A percentile compares a stretch with the other conserved stretches of the same genome.
Evolutionary conservation across 2,888 invertebrate species (phyloP).

Genomic region (Epiperipatus broadwayi): DNA sequence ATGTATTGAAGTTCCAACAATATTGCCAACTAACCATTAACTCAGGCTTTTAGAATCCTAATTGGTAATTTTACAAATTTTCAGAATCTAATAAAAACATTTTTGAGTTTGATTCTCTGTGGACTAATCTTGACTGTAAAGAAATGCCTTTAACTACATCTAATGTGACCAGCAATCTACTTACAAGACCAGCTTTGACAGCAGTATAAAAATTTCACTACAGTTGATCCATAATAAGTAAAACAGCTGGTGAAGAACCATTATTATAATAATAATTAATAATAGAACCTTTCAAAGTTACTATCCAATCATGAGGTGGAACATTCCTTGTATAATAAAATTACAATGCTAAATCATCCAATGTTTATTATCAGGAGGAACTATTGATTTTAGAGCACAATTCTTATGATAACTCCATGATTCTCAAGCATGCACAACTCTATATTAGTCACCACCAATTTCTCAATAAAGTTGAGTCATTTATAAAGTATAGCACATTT

Average conservation of each 20-base stretch:
- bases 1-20: slow-evolving; percentile 69
- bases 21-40: slow-evolving; percentile 75
- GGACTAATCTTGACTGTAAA: slow-evolving; percentile 67
- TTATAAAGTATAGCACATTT: slow-evolving; percentile 52
- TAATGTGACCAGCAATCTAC: slow-evolving; percentile 45
- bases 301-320: slow-evolving; percentile 58
- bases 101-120: slow-evolving; percentile 76
- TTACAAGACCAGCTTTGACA: slow-evolving; percentile 43
- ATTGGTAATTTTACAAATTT: slow-evolving; percentile 59
- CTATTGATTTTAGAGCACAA: no score
- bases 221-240: slow-evolving; percentile 55
- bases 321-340: slow-evolving; percentile 41
- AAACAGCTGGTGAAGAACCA: slow-evolving; percentile 49
- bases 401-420: no score
- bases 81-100: slow-evolving; percentile 51
- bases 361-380: no score
- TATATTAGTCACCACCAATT: no score
- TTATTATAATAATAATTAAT: slow-evolving; percentile 52
- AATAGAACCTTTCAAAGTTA: slow-evolving; percentile 53
- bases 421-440: no score
- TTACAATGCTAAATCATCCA: no score
- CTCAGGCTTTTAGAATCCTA: slow-evolving; percentile 73
- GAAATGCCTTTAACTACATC: slow-evolving; percentile 68
- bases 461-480: no score
- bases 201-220: slow-evolving; percentile 59